A percentile compares a stretch with the other conserved stretches of the same genome.
Conservation (phyloP, 2,797 vertebrate genomes). For the Jordanella pulchra region DNA sequence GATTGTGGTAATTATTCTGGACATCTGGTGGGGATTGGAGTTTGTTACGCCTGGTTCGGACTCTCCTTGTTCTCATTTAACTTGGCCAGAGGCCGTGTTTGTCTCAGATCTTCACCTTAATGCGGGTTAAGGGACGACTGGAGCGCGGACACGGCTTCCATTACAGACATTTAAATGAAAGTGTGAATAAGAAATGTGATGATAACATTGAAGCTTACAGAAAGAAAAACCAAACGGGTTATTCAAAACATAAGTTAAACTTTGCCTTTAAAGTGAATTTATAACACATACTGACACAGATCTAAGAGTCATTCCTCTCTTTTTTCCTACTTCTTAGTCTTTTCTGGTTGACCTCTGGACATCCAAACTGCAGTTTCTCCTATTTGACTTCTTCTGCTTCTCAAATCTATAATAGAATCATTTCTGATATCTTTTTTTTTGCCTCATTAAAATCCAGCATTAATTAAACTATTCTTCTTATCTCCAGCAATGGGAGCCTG, state of each 20-base stretch:
- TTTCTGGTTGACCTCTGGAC: neutral
- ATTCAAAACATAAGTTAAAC: neutral
- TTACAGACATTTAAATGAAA: neutral
- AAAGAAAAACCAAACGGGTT: neutral
- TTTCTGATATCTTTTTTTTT: neutral
- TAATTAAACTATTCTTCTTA: neutral
- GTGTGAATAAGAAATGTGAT: neutral
- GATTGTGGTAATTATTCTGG: conserved; percentile 68
- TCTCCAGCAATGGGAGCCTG: neutral
- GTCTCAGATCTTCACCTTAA: conserved; percentile 37
- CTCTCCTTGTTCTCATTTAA: conserved; percentile 54
- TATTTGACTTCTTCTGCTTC: neutral
- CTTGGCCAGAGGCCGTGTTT: conserved; percentile 37
- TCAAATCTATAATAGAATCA: conserved; percentile 7
- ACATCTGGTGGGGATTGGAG: conserved; percentile 60
- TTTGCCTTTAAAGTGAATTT: neutral
- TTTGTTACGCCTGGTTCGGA: conserved; percentile 51
- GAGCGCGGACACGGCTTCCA: neutral
- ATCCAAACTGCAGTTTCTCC: neutral
- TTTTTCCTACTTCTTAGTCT: neutral
- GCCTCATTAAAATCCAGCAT: conserved; percentile 1
- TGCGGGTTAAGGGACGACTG: no score
- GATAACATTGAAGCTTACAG: neutral
- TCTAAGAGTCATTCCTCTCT: neutral
- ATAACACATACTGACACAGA: no score